Evolutionary conservation across 1,140 invertebrate genomes (phyloP).

Genomic region (Sitophilus oryzae): DNA sequence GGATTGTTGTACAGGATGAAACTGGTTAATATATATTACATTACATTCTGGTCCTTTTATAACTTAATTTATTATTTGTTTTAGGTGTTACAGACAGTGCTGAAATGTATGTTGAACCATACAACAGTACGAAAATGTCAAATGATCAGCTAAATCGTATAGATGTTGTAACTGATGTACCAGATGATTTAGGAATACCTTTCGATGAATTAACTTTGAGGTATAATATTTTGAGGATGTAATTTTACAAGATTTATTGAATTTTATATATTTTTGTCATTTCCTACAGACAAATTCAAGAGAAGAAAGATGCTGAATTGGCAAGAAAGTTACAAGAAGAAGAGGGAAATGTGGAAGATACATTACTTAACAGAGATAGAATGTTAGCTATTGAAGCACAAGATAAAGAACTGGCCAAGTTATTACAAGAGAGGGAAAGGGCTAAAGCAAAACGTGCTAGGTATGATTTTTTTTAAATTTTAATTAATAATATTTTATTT

Average conservation of each 20-base stretch:
- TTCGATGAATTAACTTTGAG: slow-evolving; percentile 46
- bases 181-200: slow-evolving; percentile 50
- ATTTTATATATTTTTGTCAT: slow-evolving; percentile 34
- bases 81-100: slow-evolving; percentile 20
- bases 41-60: too few species aligned
- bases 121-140: slow-evolving; percentile 22
- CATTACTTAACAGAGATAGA: slow-evolving; percentile 61
- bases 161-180: slow-evolving; percentile 27
- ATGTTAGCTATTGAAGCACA: slow-evolving; percentile 83
- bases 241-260: not conserved
- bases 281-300: slow-evolving; percentile 52
- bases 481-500: not conserved
- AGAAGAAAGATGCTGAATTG: slow-evolving; percentile 55
- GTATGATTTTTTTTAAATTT: slow-evolving; percentile 2
- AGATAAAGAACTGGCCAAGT: slow-evolving; percentile 81
- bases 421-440: slow-evolving; percentile 81
- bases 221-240: slow-evolving; percentile 1
- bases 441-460: slow-evolving; percentile 59
- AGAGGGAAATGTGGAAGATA: slow-evolving; percentile 54
- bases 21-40: too few species aligned
- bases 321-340: slow-evolving; percentile 53
- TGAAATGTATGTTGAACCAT: slow-evolving; percentile 35
- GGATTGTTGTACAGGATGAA: not conserved
- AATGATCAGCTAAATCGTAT: slow-evolving; percentile 34
- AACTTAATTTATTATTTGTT: not conserved